phyloP scores from a whole-genome alignment of 2,113 vertebrate genomes.

The Himantopus leucocephalus region DNA sequence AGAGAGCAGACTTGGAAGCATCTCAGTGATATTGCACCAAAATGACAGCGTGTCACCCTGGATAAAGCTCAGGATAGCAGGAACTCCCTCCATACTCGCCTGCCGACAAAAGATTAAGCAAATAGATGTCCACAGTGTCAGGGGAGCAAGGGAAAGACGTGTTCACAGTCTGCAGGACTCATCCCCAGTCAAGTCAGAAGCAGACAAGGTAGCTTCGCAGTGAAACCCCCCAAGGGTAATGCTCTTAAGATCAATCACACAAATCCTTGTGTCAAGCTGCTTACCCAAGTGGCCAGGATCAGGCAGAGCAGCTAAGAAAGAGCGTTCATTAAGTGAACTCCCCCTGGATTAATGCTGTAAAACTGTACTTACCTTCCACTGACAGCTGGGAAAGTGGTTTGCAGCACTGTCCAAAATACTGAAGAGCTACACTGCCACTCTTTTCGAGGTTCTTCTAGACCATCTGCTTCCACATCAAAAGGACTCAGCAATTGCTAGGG shows the following conservation, averaged over 20 bases:
- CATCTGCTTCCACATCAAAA: not conserved
- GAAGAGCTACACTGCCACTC: not conserved
- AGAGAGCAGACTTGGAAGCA: not conserved
- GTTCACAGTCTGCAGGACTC: not conserved
- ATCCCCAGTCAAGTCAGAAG: fast-evolving
- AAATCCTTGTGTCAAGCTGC: not conserved
- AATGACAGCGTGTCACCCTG: fast-evolving
- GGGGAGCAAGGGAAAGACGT: not conserved
- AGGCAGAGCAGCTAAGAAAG: not conserved
- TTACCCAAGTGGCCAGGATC: not conserved
- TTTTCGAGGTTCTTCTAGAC: not conserved
- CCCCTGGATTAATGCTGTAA: not conserved
- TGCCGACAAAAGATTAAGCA: fast-evolving
- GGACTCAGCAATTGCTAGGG: fast-evolving
- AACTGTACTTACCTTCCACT: not conserved
- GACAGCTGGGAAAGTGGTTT: not conserved
- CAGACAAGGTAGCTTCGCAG: not conserved
- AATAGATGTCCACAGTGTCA: not conserved
- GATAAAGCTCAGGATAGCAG: not conserved
- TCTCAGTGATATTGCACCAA: not conserved
- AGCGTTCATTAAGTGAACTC: not conserved
- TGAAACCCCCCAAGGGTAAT: not conserved
- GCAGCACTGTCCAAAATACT: not conserved
- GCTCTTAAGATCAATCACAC: not conserved
- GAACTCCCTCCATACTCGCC: not conserved